These are phyloP conservation scores for Telmatherina bonti DNA, from an alignment of 2,797 vertebrate species.

Conservation along the genomic window DNA sequence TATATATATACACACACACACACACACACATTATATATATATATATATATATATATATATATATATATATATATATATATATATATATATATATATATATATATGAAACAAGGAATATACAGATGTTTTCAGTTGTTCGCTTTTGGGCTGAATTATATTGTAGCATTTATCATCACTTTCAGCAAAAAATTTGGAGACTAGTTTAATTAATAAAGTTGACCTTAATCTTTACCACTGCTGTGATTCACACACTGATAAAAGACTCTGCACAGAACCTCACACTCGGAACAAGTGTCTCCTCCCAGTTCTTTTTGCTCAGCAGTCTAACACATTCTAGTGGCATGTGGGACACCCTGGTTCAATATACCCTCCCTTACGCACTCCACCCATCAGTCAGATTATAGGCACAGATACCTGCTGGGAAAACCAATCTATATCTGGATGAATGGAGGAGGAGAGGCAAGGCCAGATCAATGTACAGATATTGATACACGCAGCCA, in stretches of 20 bases:
- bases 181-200: constrained; percentile 15
- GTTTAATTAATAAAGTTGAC: constrained; percentile 1
- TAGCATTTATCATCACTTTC: background rate
- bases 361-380: constrained; percentile 60
- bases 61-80: too few relatives aligned
- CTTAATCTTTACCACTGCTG: constrained; percentile 25
- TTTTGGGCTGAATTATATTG: background rate
- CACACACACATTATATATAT: too few relatives aligned
- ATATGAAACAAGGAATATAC: background rate
- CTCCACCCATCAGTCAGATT: constrained; percentile 77
- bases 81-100: too few relatives aligned
- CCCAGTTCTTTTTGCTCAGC: constrained; percentile 64
- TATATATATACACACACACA: too few relatives aligned
- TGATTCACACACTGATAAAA: constrained; percentile 32
- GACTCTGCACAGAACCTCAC: constrained; percentile 1
- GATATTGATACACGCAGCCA: constrained; percentile 81
- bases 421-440: constrained; percentile 83
- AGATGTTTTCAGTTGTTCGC: background rate
- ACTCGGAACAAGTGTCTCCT: constrained; percentile 12
- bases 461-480: constrained; percentile 81
- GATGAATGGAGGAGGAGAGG: constrained; percentile 77
- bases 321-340: constrained; percentile 69
- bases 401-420: constrained; percentile 75
- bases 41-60: too few relatives aligned
- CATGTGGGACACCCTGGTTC: constrained; percentile 68